Evolutionary conservation across 1,140 invertebrate genomes (phyloP).

Genomic region (Bicyclus anynana): DNA sequence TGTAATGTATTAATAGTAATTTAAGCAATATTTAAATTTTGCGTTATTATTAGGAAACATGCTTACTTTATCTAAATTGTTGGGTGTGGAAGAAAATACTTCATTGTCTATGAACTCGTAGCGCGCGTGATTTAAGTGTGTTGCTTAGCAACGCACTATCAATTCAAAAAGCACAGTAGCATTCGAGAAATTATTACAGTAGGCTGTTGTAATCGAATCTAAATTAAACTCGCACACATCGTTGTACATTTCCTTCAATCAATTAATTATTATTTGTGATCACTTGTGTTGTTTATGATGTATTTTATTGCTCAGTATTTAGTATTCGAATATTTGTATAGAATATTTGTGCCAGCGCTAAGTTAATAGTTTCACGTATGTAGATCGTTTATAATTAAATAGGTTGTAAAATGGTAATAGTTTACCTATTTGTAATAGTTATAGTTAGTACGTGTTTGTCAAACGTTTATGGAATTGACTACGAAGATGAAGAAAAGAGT

Average conservation of each 20-base stretch:
- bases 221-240: not conserved
- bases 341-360: not conserved
- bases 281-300: not conserved
- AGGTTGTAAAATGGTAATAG: slow-evolving; percentile 27
- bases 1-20: too few relatives aligned
- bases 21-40: too few relatives aligned
- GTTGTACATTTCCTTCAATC: not conserved
- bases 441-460: slow-evolving; percentile 29
- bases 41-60: too few relatives aligned
- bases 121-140: slow-evolving; percentile 60
- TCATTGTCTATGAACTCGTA: slow-evolving; percentile 9
- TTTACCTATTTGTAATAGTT: slow-evolving; percentile 30
- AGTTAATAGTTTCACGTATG: not conserved
- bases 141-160: slow-evolving; percentile 62
- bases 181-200: slow-evolving; percentile 31
- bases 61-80: not conserved
- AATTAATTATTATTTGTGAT: not conserved
- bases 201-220: slow-evolving; percentile 20
- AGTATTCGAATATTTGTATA: not conserved
- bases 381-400: not conserved
- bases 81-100: not conserved
- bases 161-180: slow-evolving; percentile 49
- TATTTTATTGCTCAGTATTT: not conserved
- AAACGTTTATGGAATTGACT: slow-evolving; percentile 33
- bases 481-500: slow-evolving; percentile 54